Evolutionary conservation across 2,888 invertebrate species (phyloP), one percentile per base, ranked within the genome.

Genomic region (Parnassius apollo): DNA sequence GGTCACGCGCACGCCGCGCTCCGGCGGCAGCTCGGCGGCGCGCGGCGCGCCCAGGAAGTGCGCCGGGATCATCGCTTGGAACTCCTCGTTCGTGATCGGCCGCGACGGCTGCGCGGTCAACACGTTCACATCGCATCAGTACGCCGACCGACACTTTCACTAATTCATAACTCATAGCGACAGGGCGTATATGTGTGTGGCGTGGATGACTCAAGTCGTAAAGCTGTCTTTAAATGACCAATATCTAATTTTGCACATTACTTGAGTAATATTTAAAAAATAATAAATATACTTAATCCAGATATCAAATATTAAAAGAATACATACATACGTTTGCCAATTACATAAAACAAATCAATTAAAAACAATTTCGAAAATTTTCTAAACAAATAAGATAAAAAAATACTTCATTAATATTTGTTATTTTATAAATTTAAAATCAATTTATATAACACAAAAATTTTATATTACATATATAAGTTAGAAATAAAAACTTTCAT

Each of bases 61-160:
- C 83, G 96, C 95, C 78, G 97, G 97, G 80, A 97, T 97, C 97
- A 97, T 96, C 92, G 97, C 96, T 94, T 97, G 96, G 94, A 97
- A 97, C 93, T 97, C 97, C 93, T 96, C 97, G 94, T 95, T 97
- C 93, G 97, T 97, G 93, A 97, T 95, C 86, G 97, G 96, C 93
- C 96, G 95, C 91, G 96, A 94, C 78, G 93, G 93, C 93, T 94
- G 93, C 81, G 80, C 86, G 86, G 77, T 88, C 83, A 87, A 90
- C 90, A 90, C 91, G 91, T 86, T 89, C 91, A 89, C 90, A 89
- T 89, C 84, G 77, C 73, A 83, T 83, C 81, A 82, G 78, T 45
- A 18, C 9, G 8, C 49, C 9, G 8, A 13, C 35, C 35, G 7
- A 35, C 35, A 7, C 35, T 35, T 13, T 13, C 49, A 9, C 49